A percentile compares a stretch with the other conserved stretches of the same genome.
Evolutionary conservation across 1,140 invertebrate species (phyloP).

Genomic region (Belonocnema kinseyi): DNA sequence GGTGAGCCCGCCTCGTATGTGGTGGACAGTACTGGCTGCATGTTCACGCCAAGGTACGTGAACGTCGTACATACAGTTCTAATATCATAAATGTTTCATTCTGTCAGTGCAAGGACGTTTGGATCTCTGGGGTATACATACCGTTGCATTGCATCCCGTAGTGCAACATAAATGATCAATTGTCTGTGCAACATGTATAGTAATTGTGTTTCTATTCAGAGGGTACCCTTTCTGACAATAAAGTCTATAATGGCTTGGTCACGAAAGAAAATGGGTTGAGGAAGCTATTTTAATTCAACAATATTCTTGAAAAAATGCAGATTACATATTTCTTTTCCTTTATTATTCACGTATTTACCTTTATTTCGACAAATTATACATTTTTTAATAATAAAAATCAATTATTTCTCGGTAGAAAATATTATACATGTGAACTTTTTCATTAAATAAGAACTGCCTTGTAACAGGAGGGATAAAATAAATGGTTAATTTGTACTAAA

Average conservation of each 20-base stretch:
- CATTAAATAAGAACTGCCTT: no score
- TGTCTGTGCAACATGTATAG: constrained; percentile 4
- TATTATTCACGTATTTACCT: no score
- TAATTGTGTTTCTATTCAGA: constrained; percentile 7
- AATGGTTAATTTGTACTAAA: no score
- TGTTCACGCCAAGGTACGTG: constrained; percentile 60
- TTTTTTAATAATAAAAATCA: no score
- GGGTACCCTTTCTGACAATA: background rate
- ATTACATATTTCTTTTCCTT: background rate
- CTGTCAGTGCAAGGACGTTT: constrained; percentile 32
- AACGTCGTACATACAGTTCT: constrained; percentile 32
- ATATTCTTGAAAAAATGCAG: background rate
- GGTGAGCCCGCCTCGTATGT: constrained; percentile 57
- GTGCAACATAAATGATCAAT: constrained; percentile 21
- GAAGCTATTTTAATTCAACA: background rate
- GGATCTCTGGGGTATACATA: constrained; percentile 25
- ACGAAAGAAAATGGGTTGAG: no score
- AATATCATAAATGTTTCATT: constrained; percentile 33
- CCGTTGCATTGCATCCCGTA: constrained; percentile 14
- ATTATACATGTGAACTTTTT: no score
- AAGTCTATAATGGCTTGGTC: background rate
- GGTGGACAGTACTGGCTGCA: constrained; percentile 56
- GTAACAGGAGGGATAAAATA: no score
- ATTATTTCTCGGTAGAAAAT: no score
- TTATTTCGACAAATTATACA: no score